A percentile compares a stretch with the other conserved stretches of the same genome.
phyloP scores from a whole-genome alignment of 2,888 invertebrate species.

The Sesia apiformis region DNA sequence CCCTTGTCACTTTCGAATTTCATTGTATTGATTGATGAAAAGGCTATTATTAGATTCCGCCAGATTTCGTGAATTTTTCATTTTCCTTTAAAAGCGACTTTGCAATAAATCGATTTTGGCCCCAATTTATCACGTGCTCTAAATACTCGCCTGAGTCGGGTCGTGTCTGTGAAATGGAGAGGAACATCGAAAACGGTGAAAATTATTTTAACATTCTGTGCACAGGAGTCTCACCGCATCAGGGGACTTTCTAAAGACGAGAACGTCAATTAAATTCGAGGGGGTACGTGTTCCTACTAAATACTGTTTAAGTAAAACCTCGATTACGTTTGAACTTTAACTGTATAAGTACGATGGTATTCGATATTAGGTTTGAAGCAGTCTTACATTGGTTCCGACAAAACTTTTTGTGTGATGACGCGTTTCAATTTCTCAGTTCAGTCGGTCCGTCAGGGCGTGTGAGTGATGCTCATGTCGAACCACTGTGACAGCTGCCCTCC shows the following conservation, averaged over 20 bases:
- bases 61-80: constrained; percentile 60
- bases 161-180: constrained; percentile 46
- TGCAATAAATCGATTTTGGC: constrained; percentile 54
- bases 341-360: too few species aligned
- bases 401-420: constrained; percentile 40
- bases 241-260: constrained; percentile 17
- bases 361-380: too few species aligned
- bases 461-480: constrained; percentile 55
- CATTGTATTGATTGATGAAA: constrained; percentile 64
- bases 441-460: constrained; percentile 59
- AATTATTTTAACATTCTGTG: constrained; percentile 42
- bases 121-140: constrained; percentile 59
- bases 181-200: constrained; percentile 36
- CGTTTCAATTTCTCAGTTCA: constrained; percentile 68
- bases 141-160: constrained; percentile 44
- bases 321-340: too few species aligned
- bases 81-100: constrained; percentile 52
- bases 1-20: constrained; percentile 41
- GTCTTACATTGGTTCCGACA: not conserved
- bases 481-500: constrained; percentile 33
- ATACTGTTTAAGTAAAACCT: too few species aligned
- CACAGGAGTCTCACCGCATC: constrained; percentile 23
- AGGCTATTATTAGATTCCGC: constrained; percentile 53
- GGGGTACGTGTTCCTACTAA: constrained; percentile 19
- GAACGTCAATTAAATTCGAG: constrained; percentile 38